These are phyloP conservation scores for Urocolius indicus DNA, from an alignment of 2,113 vertebrate genomes.

Conservation along the genomic window DNA sequence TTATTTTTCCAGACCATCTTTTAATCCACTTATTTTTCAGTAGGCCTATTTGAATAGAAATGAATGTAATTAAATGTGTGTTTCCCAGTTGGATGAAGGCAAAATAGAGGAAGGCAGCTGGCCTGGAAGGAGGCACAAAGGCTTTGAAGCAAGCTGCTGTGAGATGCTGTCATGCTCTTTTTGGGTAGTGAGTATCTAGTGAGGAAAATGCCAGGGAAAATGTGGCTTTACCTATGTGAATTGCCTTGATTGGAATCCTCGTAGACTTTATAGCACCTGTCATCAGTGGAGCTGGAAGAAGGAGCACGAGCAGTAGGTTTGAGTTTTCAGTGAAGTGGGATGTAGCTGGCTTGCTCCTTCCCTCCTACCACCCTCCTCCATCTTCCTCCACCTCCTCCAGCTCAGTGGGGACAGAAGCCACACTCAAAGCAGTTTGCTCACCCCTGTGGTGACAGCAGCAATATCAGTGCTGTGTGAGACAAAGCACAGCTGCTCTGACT, in stretches of 20 bases:
- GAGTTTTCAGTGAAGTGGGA: background rate
- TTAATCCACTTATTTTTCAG: constrained; percentile 60
- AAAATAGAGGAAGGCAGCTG: background rate
- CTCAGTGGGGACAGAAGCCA: background rate
- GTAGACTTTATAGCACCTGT: background rate
- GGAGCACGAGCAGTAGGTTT: background rate
- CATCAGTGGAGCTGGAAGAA: background rate
- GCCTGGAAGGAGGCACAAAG: background rate
- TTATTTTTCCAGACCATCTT: constrained; percentile 13
- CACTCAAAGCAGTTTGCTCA: rapidly evolving
- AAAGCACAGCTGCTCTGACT: background rate
- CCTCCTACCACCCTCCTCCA: background rate
- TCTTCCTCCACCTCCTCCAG: background rate
- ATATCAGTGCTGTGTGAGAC: background rate
- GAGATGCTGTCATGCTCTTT: background rate
- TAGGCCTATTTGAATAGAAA: constrained; percentile 15
- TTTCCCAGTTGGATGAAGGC: background rate
- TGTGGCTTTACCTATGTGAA: background rate
- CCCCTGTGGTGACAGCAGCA: background rate
- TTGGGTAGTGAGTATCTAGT: background rate
- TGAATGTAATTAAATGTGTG: constrained; percentile 29
- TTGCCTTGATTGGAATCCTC: background rate
- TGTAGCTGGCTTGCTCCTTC: background rate
- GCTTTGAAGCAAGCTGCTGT: background rate
- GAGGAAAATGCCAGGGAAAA: background rate